phyloP scores from a whole-genome alignment of 2,797 vertebrate genomes.

The Argya squamiceps region DNA sequence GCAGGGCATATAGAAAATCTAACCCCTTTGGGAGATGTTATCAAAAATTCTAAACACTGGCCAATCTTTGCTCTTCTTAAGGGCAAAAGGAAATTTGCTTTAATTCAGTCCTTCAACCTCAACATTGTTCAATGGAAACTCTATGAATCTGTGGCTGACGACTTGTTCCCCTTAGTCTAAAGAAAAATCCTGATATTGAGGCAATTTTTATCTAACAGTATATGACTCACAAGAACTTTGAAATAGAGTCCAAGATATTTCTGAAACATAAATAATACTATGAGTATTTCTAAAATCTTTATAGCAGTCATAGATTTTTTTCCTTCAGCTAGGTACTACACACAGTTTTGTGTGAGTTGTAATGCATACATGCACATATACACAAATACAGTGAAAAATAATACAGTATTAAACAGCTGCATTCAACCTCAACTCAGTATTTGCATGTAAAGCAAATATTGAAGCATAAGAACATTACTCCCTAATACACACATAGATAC shows the following conservation, averaged over 20 bases:
- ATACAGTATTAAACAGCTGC: neutral
- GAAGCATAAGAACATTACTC: neutral
- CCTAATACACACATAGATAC: neutral
- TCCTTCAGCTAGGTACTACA: neutral
- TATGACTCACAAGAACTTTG: neutral
- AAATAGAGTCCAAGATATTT: neutral
- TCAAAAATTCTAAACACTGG: neutral
- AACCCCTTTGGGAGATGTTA: neutral
- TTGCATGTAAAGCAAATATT: neutral
- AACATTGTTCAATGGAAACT: neutral
- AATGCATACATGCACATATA: neutral
- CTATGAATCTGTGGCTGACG: neutral
- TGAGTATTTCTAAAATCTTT: neutral
- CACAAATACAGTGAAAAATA: neutral
- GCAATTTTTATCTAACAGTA: neutral
- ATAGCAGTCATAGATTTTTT: neutral
- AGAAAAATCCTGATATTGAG: neutral
- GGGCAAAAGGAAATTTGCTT: neutral
- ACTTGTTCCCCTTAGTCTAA: neutral
- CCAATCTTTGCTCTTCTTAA: neutral
- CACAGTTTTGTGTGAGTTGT: neutral
- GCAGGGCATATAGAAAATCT: neutral
- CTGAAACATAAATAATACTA: neutral
- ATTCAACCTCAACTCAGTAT: neutral
- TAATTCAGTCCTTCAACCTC: neutral